Base-by-base conservation (phyloP, 2,888 invertebrate genomes). In the Imbricaverruca yamaguchii region DNA sequence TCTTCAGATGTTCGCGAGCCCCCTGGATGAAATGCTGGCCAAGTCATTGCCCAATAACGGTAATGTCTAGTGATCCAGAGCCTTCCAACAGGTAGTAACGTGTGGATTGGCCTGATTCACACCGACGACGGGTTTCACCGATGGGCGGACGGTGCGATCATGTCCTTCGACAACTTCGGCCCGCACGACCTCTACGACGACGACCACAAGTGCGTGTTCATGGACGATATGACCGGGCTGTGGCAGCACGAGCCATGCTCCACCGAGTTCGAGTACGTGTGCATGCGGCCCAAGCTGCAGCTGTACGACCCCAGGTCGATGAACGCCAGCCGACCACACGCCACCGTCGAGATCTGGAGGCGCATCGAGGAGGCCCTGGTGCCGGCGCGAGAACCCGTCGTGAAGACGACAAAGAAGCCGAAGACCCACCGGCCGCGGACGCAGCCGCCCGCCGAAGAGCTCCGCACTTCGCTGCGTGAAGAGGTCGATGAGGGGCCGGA, bases 71-170 rank as follows among this genome's bases (percentile, higher is more conserved):
- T 39, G 39, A 39, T 39, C 4, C 39, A 39, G 39, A 39, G 39
- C 39, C 39, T 39, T 39, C 39, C 39, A 39, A 39, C 53, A 74
- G 74, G 74, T 55, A 55, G 21, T 21, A 55, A 13, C 55, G 53
- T 74, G 2, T 74, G 74, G 74, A 53, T 74, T 18, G 74, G 74
- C 55, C 74, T 74, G 53, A 74, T 74, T 21, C 74, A 74, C 39
- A 74, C 74, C 15, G 74, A 55, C 55, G 74, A 74, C 53, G 74
- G 74, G 55, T 74, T 74, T 55, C 74, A 74, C 74, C 74, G 74
- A 2, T 74, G 74, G 74, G 74, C 53, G 18, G 74, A 74, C 55
- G 74, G 74, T 21, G 55, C 74, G 18, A 74, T 74, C 55, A 74
- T 74, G 74, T 55, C 21, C 53, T 74, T 9, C 55, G 74, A 74